Evolutionary conservation across 2,888 invertebrate species (phyloP).

Genomic region (Linhomoeus sp.): DNA sequence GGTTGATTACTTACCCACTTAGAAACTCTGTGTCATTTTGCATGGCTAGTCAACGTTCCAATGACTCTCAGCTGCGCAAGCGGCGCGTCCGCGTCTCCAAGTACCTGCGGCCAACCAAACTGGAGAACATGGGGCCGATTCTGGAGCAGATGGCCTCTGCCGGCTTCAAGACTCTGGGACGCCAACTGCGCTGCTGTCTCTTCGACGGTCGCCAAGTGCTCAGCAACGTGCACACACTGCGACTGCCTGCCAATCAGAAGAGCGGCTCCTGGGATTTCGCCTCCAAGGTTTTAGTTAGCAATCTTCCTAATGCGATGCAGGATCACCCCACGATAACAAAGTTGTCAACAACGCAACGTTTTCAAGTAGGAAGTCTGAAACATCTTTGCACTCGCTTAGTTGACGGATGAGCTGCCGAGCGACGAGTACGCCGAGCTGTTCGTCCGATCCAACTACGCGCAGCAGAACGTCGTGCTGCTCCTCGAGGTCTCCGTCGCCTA

Average conservation of each 20-base stretch:
- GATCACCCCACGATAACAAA: no score
- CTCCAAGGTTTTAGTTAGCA: no score
- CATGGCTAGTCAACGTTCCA: not conserved
- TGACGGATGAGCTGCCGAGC: not conserved
- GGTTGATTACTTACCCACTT: constrained; percentile 4
- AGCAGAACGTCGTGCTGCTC: not conserved
- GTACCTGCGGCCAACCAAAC: not conserved
- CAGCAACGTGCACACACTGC: constrained; percentile 1
- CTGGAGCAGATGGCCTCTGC: not conserved
- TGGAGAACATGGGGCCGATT: not conserved
- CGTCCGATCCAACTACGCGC: constrained; percentile 3
- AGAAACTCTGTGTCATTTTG: not conserved
- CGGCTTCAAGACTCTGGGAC: not conserved
- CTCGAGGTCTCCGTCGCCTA: not conserved
- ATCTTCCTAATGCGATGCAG: no score
- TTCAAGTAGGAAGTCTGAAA: no score
- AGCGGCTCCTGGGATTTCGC: no score
- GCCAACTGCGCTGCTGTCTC: constrained; percentile 2
- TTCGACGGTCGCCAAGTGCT: constrained; percentile 3
- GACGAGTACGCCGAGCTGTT: not conserved
- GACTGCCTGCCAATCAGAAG: no score
- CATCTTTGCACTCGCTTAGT: no score
- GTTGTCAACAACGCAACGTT: no score
- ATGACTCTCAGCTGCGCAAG: not conserved
- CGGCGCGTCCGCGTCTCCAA: not conserved